Evolutionary conservation across 2,113 vertebrate species (phyloP).

Genomic region (Bujurquina vittata): DNA sequence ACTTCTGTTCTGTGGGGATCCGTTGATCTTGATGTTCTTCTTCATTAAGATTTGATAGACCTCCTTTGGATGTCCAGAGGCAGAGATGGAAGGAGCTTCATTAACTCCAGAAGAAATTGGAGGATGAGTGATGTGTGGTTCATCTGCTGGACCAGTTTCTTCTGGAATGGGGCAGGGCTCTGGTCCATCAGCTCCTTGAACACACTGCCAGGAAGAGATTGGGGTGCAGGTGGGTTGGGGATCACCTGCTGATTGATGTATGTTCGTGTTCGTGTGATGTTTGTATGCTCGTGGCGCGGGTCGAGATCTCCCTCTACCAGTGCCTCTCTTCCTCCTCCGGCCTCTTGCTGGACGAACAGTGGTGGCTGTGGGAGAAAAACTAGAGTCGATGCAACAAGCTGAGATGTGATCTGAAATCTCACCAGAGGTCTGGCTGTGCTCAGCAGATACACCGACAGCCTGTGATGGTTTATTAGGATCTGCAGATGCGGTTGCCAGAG

Average conservation of each 20-base stretch:
- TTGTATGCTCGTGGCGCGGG: neutral
- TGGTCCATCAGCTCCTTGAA: neutral
- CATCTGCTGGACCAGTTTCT: neutral
- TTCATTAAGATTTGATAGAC: constrained; percentile 53
- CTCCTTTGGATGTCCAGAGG: neutral
- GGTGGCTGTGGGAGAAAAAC: neutral
- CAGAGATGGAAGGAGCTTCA: neutral
- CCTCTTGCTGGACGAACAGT: constrained; percentile 28
- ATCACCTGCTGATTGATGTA: neutral
- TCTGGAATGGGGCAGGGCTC: neutral
- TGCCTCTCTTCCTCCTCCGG: constrained; percentile 28
- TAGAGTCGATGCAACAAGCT: neutral
- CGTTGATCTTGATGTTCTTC: neutral
- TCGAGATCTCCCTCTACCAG: constrained; percentile 33
- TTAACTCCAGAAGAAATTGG: neutral
- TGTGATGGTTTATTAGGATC: neutral
- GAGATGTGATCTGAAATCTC: neutral
- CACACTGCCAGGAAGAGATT: neutral
- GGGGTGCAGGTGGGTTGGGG: neutral
- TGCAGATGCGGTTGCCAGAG: neutral
- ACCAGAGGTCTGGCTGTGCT: constrained; percentile 7
- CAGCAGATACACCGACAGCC: neutral
- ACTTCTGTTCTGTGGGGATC: constrained; percentile 40
- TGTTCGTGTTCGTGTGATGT: constrained; percentile 9
- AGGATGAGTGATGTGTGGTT: neutral